Percentiles rank a stretch among this genome's conserved stretches.
Evolutionary conservation across 2,113 vertebrate genomes (phyloP).

Genomic region (Peromyscus leucopus): DNA sequence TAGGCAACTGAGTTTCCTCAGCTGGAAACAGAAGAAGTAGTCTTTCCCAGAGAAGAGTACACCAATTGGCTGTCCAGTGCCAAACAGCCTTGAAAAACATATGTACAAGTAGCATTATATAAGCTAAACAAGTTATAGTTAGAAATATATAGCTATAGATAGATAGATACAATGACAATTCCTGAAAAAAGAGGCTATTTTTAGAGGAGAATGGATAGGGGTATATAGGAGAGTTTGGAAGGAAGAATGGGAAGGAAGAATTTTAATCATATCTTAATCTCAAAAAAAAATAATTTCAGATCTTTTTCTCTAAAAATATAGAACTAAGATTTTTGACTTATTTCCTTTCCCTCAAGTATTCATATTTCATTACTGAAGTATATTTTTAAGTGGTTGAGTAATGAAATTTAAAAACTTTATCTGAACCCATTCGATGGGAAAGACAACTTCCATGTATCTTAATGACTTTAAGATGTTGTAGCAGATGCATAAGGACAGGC

Average conservation of each 20-base stretch:
- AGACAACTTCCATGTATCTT: not conserved
- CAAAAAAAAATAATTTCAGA: not conserved
- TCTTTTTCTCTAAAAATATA: not conserved
- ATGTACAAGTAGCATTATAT: not conserved
- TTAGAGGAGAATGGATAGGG: too few species aligned
- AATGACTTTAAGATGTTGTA: not conserved
- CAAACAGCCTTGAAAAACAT: not conserved
- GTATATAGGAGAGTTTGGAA: not conserved
- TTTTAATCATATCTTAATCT: not conserved
- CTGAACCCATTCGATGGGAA: not conserved
- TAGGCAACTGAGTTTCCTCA: not conserved
- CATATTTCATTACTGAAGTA: constrained; percentile 30
- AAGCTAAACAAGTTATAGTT: not conserved
- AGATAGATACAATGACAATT: not conserved
- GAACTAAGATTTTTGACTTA: constrained; percentile 16
- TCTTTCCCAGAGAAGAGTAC: not conserved
- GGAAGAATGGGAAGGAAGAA: not conserved
- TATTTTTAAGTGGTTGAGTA: not conserved
- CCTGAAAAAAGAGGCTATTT: not conserved
- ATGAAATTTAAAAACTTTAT: constrained; percentile 43
- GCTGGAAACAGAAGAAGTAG: not conserved
- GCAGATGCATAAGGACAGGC: not conserved
- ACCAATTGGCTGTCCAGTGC: not conserved
- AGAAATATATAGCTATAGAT: not conserved
- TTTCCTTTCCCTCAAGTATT: not conserved